phyloP scores from a whole-genome alignment of 1,140 invertebrate species.

The Campoletis sonorensis region DNA sequence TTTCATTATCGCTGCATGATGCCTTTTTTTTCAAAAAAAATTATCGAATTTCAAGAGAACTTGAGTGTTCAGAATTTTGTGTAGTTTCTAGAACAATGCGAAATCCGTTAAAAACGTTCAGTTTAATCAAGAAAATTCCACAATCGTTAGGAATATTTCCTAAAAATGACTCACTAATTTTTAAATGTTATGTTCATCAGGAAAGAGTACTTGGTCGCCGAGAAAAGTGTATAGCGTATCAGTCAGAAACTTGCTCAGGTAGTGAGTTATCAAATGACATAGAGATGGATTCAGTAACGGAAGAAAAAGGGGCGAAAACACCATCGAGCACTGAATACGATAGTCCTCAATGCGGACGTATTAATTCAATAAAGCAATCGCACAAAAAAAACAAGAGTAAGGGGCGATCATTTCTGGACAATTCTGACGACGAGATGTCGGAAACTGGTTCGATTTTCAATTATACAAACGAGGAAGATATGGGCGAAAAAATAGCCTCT shows the following conservation, averaged over 20 bases:
- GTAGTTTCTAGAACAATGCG: no score
- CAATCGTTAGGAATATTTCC: no score
- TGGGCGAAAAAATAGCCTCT: not conserved
- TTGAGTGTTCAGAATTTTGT: no score
- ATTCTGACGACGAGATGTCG: constrained; percentile 56
- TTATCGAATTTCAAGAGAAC: no score
- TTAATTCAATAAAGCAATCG: constrained; percentile 54
- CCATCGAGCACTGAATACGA: constrained; percentile 17
- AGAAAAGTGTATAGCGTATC: constrained; percentile 17
- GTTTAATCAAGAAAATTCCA: no score
- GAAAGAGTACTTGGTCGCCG: constrained; percentile 55
- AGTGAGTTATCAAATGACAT: not conserved
- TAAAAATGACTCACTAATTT: not conserved
- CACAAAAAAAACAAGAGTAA: constrained; percentile 54
- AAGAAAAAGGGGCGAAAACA: constrained; percentile 45
- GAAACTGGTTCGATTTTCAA: constrained; percentile 59
- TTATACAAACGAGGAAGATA: constrained; percentile 51
- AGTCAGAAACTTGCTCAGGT: constrained; percentile 11
- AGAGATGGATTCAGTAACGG: constrained; percentile 18
- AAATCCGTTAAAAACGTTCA: no score
- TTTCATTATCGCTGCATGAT: no score
- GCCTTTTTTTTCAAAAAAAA: no score
- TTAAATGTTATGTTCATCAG: constrained; percentile 41
- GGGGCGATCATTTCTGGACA: constrained; percentile 41
- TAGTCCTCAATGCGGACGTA: constrained; percentile 35